phyloP scores from a whole-genome alignment of 2,888 invertebrate species.

The Zhuqinia jingwanae region DNA sequence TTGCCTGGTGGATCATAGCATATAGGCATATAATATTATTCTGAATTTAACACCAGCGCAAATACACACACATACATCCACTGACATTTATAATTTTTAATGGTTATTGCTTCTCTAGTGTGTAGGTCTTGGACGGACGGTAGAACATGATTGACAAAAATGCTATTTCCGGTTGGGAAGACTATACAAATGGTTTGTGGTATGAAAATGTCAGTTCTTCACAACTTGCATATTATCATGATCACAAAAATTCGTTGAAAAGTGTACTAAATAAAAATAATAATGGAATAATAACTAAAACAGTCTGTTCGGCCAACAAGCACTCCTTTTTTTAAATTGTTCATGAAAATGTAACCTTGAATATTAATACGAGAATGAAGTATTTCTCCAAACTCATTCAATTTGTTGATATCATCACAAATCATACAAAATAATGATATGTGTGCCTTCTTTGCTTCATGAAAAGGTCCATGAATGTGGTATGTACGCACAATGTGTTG shows the following conservation, averaged over 20 bases:
- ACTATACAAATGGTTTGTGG: not conserved
- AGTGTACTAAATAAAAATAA: not conserved
- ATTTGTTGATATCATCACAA: constrained; percentile 18
- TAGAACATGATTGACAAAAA: not conserved
- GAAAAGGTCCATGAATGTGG: too few species aligned
- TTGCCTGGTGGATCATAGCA: too few species aligned
- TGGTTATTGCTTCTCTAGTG: too few species aligned
- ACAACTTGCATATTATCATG: not conserved
- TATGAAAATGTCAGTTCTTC: not conserved
- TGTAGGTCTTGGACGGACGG: too few species aligned
- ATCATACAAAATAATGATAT: constrained; percentile 26
- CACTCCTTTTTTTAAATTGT: constrained; percentile 42
- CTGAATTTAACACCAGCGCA: too few species aligned
- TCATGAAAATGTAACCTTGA: constrained; percentile 46
- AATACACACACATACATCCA: too few species aligned
- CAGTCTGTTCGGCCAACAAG: constrained; percentile 28
- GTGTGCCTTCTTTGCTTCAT: constrained; percentile 1
- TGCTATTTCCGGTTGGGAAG: constrained; percentile 29
- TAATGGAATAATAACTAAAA: constrained; percentile 6
- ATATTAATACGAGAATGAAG: constrained; percentile 33
- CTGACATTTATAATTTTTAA: too few species aligned
- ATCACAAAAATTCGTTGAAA: not conserved
- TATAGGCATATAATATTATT: too few species aligned
- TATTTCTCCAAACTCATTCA: constrained; percentile 37
- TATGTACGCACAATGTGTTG: constrained; percentile 2